phyloP scores from a whole-genome alignment of 2,888 invertebrate species.

The Macropis europaea region DNA sequence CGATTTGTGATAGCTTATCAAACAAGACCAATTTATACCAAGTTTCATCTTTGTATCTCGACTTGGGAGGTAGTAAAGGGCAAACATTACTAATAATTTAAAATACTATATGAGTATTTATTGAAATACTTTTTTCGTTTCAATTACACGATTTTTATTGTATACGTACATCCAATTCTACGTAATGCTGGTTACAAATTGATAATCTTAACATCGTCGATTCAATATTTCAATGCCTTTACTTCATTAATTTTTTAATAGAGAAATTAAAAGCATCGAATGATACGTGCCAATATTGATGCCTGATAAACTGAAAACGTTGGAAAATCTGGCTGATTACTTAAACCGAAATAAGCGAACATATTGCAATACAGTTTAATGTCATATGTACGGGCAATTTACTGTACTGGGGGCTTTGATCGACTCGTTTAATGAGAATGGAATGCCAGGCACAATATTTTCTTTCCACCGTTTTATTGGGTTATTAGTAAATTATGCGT shows the following conservation, averaged over 20 bases:
- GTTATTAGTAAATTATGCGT: not conserved
- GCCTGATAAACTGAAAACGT: not conserved
- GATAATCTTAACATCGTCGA: not conserved
- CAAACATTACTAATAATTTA: no score
- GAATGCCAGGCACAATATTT: conserved; percentile 37
- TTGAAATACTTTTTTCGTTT: no score
- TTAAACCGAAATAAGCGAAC: not conserved
- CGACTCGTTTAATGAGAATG: conserved; percentile 27
- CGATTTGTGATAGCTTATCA: no score
- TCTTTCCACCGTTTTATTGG: conserved; percentile 9
- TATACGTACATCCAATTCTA: not conserved
- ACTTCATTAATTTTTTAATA: not conserved
- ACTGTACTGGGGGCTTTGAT: conserved; percentile 18
- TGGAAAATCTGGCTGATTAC: not conserved
- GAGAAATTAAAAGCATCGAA: not conserved
- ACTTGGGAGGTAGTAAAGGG: no score
- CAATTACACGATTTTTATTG: no score
- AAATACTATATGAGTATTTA: no score
- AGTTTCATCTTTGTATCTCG: no score
- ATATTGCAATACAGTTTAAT: conserved; percentile 4
- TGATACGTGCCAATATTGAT: not conserved
- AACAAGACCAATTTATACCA: no score
- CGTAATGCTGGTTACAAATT: not conserved
- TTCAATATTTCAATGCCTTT: not conserved
- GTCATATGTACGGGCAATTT: conserved; percentile 36